Percentiles rank a stretch among this genome's conserved stretches.
Conservation (phyloP, 35 echinoderm and acorn worm species). For the Ophiothrix spiculata region DNA sequence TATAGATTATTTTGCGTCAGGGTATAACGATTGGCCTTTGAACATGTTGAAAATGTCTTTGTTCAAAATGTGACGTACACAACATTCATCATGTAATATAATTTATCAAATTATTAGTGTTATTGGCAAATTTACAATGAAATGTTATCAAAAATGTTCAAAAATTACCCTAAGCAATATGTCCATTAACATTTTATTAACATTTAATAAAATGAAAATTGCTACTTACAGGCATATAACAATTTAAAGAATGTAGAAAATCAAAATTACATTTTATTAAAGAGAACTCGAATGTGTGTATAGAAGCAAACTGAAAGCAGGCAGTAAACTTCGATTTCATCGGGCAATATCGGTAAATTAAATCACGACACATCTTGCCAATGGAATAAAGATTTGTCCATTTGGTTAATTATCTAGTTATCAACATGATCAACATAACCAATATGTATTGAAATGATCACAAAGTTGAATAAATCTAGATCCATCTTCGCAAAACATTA, state of each 20-base stretch:
- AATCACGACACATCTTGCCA: neutral
- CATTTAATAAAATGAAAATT: neutral
- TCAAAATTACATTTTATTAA: slow-evolving; percentile 9
- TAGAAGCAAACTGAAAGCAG: neutral
- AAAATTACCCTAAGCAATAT: neutral
- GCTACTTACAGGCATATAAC: slow-evolving; percentile 7
- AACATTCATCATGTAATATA: no score
- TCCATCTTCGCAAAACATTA: no score
- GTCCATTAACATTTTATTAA: neutral
- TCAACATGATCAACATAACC: neutral
- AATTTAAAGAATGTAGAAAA: neutral
- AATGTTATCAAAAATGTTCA: neutral
- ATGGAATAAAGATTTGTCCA: neutral
- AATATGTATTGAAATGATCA: no score
- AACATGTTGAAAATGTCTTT: no score
- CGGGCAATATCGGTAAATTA: neutral
- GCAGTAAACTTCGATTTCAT: neutral
- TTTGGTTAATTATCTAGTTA: neutral
- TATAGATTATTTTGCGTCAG: no score
- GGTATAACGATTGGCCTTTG: no score
- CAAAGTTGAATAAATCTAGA: no score
- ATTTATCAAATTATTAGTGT: slow-evolving; percentile 14
- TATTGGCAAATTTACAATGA: neutral
- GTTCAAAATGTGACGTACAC: no score
- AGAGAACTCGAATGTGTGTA: no score